Percentiles rank a stretch among this genome's conserved stretches.
Evolutionary conservation across 2,888 invertebrate species (phyloP).

Genomic region (Yponomeuta cagnagella): DNA sequence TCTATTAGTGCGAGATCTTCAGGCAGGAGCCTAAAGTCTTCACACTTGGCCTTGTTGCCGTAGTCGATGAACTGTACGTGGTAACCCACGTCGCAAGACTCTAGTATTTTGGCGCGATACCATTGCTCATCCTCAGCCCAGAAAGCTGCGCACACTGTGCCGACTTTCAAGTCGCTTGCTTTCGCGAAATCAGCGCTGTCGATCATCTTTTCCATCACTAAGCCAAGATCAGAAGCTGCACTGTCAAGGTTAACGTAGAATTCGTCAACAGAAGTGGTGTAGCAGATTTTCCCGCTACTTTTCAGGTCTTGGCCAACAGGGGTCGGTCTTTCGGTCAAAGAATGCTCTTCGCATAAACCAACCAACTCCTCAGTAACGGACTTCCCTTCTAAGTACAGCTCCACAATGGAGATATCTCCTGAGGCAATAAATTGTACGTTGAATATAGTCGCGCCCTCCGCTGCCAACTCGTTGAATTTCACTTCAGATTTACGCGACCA

Average conservation of each 20-base stretch:
- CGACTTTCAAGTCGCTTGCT: constrained; percentile 71
- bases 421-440: constrained; percentile 80
- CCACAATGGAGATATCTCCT: constrained; percentile 79
- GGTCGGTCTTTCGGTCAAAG: constrained; percentile 49
- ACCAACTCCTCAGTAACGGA: constrained; percentile 79
- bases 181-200: constrained; percentile 70
- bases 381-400: constrained; percentile 76
- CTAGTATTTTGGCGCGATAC: constrained; percentile 80
- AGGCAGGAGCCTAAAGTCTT: constrained; percentile 77
- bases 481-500: constrained; percentile 82
- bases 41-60: constrained; percentile 79
- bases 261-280: constrained; percentile 80
- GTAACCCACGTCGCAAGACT: constrained; percentile 70
- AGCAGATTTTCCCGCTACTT: constrained; percentile 79
- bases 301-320: constrained; percentile 60
- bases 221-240: constrained; percentile 72
- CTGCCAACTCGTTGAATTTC: constrained; percentile 80
- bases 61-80: constrained; percentile 82
- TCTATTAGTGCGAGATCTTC: constrained; percentile 74
- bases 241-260: constrained; percentile 84
- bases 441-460: constrained; percentile 82
- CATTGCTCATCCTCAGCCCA: constrained; percentile 80
- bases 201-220: constrained; percentile 75
- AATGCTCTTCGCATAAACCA: constrained; percentile 65
- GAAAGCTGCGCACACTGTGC: constrained; percentile 78